phyloP scores from a whole-genome alignment of 2,113 vertebrate genomes.

The Sarotherodon lohbergeri region DNA sequence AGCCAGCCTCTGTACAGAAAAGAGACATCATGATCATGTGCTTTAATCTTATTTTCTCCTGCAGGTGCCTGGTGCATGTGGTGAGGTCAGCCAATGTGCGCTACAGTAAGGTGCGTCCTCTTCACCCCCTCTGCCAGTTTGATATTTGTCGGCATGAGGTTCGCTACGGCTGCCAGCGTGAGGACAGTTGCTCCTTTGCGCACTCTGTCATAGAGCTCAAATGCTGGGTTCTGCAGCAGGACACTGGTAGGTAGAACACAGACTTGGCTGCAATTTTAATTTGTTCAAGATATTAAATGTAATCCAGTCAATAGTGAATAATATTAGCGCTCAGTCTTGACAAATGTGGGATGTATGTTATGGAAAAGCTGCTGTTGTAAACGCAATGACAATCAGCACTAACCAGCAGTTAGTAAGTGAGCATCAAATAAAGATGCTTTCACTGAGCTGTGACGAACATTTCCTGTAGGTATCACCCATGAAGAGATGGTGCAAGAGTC shows the following conservation, averaged over 20 bases:
- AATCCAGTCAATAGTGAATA: background rate
- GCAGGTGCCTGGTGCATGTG: constrained; percentile 97
- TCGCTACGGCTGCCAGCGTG: constrained; percentile 91
- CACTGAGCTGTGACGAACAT: background rate
- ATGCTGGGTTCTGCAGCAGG: constrained; percentile 96
- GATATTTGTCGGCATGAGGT: constrained; percentile 95
- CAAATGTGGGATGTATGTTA: background rate
- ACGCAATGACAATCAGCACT: background rate
- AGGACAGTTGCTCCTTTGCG: constrained; percentile 97
- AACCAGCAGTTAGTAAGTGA: background rate
- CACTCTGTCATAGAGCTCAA: constrained; percentile 97
- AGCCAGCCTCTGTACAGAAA: background rate
- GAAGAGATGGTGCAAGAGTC: constrained; percentile 97
- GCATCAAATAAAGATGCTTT: background rate
- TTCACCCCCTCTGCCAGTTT: constrained; percentile 96
- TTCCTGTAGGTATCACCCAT: constrained; percentile 85
- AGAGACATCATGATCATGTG: background rate
- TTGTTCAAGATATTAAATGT: background rate
- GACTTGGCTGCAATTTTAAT: background rate
- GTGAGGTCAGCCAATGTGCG: constrained; percentile 91
- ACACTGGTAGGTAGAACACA: constrained; percentile 75
- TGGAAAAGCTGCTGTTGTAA: background rate
- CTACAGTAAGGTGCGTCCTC: constrained; percentile 94
- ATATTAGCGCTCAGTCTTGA: background rate
- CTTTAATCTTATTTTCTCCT: background rate